Base-by-base conservation (phyloP, 2,113 vertebrate genomes). In the Apaloderma vittatum region DNA sequence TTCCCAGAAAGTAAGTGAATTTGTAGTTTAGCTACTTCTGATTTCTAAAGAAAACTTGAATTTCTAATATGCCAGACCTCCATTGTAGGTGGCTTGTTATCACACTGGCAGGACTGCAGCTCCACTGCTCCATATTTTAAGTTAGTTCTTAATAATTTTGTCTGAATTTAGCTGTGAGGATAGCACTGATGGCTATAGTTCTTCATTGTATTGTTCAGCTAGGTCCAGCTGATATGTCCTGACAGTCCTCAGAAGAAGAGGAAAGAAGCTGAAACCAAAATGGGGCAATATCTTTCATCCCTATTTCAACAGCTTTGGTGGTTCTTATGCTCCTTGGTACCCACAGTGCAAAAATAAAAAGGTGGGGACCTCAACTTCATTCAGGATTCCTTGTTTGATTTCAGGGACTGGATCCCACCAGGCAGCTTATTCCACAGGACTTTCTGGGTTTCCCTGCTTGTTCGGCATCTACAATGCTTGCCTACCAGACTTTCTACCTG, bases 391-490 rank as follows among this genome's bases (percentile, higher is more conserved):
- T 85, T 37, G 43, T 34, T 20, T 36, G 29, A 70, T 43, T 57
- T 48, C 2, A 3, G 54, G 11, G 30, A 5, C 16, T 70, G 14
- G 29, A 15, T 70, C 6, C 9, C 36, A 66, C 9, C 20, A 49
- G 26, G 8, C 8, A 75, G 26, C 12, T 70, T 55, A 52, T 16
- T 82, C 12, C 17, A 32, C 1, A 8, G 19, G 16, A 36, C 37
- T 82, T 32, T 86, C 61, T 36, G 57, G 8, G 19, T 88, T 48
- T 61, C 5, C 14, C 26, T 45, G 18, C 32, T 48, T 74, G 32
- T 72, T 46, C 23, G 27, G 29, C 27, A 34, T 32, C 11, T 1
- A 1, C 1, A 0, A 29, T 36, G 15, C 12, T 55, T 1, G 0
- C 37, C 32, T 62, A 30, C 4, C 11, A 32, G 24, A 7, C 61